phyloP scores from a whole-genome alignment of 2,113 vertebrate genomes.

The Tenrec ecaudatus region DNA sequence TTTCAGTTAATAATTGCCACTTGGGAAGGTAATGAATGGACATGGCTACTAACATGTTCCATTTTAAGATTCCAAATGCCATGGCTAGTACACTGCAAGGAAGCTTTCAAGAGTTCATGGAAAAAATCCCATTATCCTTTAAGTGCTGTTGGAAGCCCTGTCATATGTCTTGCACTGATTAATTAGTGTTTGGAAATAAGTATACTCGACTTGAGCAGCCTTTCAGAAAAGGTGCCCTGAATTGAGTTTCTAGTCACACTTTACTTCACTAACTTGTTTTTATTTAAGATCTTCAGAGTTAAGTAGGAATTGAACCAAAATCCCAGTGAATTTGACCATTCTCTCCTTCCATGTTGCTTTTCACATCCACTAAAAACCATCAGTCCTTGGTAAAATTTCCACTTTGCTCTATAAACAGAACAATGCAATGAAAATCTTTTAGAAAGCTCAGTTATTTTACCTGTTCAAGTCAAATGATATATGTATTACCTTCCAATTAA shows the following conservation, averaged over 20 bases:
- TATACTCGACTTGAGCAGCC: conserved; percentile 8
- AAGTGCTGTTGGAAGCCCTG: too few relatives aligned
- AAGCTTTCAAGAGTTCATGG: too few relatives aligned
- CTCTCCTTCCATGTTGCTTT: background rate
- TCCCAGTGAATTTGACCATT: conserved; percentile 4
- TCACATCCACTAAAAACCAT: conserved; percentile 66
- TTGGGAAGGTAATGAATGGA: conserved; percentile 27
- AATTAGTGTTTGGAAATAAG: conserved; percentile 16
- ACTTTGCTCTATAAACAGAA: conserved; percentile 40
- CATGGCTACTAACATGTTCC: conserved; percentile 9
- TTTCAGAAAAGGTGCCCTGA: conserved; percentile 35
- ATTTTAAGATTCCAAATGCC: conserved; percentile 45
- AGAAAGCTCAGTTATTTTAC: conserved; percentile 88
- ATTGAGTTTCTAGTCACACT: background rate
- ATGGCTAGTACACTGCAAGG: background rate
- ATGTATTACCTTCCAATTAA: too few relatives aligned
- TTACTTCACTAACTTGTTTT: background rate
- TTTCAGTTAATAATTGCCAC: conserved; percentile 34
- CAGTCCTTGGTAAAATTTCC: conserved; percentile 61
- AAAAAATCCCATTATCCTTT: too few relatives aligned
- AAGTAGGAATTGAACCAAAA: background rate
- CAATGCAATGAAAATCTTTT: conserved; percentile 83
- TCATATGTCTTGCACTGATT: too few relatives aligned
- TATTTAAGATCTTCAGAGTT: background rate
- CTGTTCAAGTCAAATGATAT: too few relatives aligned